These are phyloP conservation scores for Ochotona princeps DNA, from an alignment of 2,113 vertebrate species.

Conservation along the genomic window DNA sequence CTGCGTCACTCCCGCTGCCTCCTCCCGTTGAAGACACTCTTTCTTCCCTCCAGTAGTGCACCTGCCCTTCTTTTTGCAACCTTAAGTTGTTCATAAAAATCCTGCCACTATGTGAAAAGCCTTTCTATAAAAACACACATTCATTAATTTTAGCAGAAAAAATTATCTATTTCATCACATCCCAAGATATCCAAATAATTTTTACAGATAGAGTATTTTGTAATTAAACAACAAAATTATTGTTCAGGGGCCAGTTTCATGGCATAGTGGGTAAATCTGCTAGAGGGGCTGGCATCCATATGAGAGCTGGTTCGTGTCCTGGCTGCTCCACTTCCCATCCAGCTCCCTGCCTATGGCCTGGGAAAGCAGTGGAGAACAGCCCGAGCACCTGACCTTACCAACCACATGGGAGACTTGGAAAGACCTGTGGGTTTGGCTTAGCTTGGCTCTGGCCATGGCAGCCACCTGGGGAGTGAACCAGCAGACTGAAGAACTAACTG, in stretches of 20 bases:
- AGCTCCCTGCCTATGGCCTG: too few relatives aligned
- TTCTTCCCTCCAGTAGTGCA: neutral
- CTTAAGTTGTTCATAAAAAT: neutral
- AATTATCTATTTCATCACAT: neutral
- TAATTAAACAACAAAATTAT: neutral
- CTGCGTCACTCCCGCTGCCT: neutral
- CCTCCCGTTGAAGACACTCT: neutral
- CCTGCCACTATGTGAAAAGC: neutral
- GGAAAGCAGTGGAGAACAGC: too few relatives aligned
- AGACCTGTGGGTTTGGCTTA: too few relatives aligned
- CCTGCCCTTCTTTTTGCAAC: neutral
- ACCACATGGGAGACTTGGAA: too few relatives aligned
- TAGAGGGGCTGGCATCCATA: too few relatives aligned
- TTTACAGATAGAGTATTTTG: constrained; percentile 33
- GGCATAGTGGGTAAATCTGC: too few relatives aligned
- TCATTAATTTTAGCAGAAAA: constrained; percentile 1
- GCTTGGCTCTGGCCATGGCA: too few relatives aligned
- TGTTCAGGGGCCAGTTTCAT: neutral
- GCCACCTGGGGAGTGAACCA: too few relatives aligned
- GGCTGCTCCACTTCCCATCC: too few relatives aligned
- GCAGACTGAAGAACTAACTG: too few relatives aligned
- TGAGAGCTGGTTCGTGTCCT: too few relatives aligned
- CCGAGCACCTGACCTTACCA: too few relatives aligned
- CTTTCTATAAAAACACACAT: neutral
- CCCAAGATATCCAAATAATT: neutral